phyloP scores from a whole-genome alignment of 2,888 invertebrate species.

The Zaprionus lineosus region DNA sequence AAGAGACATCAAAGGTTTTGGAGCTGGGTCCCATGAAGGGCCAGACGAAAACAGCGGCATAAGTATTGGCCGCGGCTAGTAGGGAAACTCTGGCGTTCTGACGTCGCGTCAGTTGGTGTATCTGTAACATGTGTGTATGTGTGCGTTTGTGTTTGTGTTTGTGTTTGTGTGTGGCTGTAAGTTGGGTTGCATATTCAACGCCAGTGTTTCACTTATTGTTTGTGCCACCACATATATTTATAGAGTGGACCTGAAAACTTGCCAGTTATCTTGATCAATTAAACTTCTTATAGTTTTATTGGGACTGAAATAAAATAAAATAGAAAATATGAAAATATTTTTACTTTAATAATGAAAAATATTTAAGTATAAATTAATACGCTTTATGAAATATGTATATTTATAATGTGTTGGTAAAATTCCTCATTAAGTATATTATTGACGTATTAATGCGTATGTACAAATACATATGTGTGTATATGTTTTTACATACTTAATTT shows the following conservation, averaged over 20 bases:
- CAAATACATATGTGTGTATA: background rate
- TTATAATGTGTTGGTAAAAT: too few relatives aligned
- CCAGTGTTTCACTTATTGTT: slow-evolving; percentile 57
- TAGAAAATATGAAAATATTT: too few relatives aligned
- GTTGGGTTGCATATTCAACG: slow-evolving; percentile 41
- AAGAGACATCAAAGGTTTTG: slow-evolving; percentile 31
- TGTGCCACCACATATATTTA: slow-evolving; percentile 63
- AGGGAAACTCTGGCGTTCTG: slow-evolving; percentile 45
- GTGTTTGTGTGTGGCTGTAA: slow-evolving; percentile 30
- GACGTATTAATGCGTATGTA: background rate
- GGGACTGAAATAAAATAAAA: too few relatives aligned
- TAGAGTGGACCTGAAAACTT: slow-evolving; percentile 61
- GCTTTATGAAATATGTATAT: too few relatives aligned
- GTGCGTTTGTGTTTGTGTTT: slow-evolving; percentile 18
- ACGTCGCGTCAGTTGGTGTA: slow-evolving; percentile 22
- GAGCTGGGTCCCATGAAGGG: slow-evolving; percentile 15
- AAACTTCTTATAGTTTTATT: slow-evolving; percentile 42
- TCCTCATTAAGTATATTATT: background rate
- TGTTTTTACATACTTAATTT: too few relatives aligned
- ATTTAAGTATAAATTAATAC: too few relatives aligned
- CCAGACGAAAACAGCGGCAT: background rate
- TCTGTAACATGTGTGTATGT: slow-evolving; percentile 26
- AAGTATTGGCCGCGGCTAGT: slow-evolving; percentile 26
- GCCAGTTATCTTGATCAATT: slow-evolving; percentile 73
- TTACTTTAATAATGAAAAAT: too few relatives aligned